phyloP scores from a whole-genome alignment of 1,140 invertebrate species.

The Drosophila lowei region DNA sequence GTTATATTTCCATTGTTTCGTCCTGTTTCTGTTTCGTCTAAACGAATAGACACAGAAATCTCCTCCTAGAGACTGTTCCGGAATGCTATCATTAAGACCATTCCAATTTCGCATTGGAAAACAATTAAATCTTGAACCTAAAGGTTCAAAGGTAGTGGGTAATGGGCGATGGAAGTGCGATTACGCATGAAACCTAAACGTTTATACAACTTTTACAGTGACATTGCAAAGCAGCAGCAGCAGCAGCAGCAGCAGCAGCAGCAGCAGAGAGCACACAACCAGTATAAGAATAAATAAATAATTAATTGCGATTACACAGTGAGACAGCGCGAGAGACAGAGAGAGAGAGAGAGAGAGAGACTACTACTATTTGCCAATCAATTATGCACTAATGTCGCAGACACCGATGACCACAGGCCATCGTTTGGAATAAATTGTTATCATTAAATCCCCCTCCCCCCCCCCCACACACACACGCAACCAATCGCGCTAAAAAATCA shows the following conservation, averaged over 20 bases:
- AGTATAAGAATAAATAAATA: slow-evolving; percentile 17
- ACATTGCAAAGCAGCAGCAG: too few species aligned
- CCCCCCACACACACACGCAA: neutral
- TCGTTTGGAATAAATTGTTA: slow-evolving; percentile 20
- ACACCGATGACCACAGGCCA: neutral
- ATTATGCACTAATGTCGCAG: slow-evolving; percentile 33
- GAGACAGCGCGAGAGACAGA: neutral
- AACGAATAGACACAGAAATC: too few species aligned
- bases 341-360: too few species aligned
- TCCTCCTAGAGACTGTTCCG: too few species aligned
- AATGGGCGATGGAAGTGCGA: too few species aligned
- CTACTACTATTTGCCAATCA: slow-evolving; percentile 21
- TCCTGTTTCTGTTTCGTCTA: neutral
- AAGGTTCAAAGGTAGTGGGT: too few species aligned
- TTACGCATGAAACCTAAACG: too few species aligned
- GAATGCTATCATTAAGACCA: too few species aligned
- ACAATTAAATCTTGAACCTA: too few species aligned
- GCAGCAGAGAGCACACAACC: slow-evolving; percentile 3
- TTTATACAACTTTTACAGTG: too few species aligned
- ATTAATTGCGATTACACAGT: slow-evolving; percentile 9
- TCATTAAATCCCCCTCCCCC: slow-evolving; percentile 11
- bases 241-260: too few species aligned
- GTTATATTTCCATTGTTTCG: neutral
- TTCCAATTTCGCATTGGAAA: too few species aligned
- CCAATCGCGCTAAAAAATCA: slow-evolving; percentile 6